Evolutionary conservation across 2,888 invertebrate species (phyloP).

Genomic region (Aleiodes alternator): DNA sequence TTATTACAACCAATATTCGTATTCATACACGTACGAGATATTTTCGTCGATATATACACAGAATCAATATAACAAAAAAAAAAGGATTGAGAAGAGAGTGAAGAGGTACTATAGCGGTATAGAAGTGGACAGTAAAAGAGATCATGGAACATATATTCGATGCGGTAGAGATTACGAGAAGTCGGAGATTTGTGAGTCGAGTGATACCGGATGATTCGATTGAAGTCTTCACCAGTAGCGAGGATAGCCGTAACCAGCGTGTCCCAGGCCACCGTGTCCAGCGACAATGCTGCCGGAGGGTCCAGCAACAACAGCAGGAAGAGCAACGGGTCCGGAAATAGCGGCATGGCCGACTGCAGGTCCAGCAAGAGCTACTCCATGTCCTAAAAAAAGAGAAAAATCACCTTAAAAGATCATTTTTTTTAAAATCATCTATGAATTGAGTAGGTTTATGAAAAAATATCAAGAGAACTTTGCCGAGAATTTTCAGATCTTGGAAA

Average conservation of each 20-base stretch:
- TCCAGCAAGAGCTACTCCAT: constrained; percentile 68
- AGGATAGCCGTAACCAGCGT: constrained; percentile 49
- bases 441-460: not conserved
- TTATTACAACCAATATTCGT: constrained; percentile 58
- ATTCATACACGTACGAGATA: constrained; percentile 57
- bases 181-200: constrained; percentile 36
- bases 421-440: no score
- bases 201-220: not conserved
- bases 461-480: no score
- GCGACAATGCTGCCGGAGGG: constrained; percentile 71
- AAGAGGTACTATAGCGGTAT: constrained; percentile 70
- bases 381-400: constrained; percentile 54
- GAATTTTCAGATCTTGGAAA: no score
- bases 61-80: constrained; percentile 46
- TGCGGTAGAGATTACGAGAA: not conserved
- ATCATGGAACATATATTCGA: constrained; percentile 64
- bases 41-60: constrained; percentile 63
- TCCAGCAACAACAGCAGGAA: constrained; percentile 70
- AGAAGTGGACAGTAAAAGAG: constrained; percentile 54
- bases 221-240: constrained; percentile 60
- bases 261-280: constrained; percentile 63
- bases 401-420: not conserved
- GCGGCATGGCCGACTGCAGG: constrained; percentile 67
- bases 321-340: constrained; percentile 68
- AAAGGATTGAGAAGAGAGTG: constrained; percentile 59